Conservation (phyloP, 2,888 invertebrate species). For the Brachyptera putata region DNA sequence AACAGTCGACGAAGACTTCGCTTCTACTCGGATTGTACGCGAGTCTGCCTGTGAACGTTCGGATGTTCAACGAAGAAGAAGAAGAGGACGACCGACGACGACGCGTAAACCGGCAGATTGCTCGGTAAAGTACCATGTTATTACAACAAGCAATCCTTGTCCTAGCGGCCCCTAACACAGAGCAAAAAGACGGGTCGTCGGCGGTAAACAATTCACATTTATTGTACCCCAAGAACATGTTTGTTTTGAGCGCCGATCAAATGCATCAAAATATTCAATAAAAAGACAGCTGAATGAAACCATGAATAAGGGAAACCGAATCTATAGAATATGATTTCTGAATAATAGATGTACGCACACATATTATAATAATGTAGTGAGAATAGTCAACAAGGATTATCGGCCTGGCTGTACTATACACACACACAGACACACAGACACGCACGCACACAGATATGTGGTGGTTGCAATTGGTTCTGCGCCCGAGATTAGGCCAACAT, state of each 20-base stretch:
- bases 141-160: slow-evolving; percentile 25
- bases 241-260: slow-evolving; percentile 9
- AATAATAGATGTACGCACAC: slow-evolving; percentile 21
- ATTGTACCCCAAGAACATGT: not conserved
- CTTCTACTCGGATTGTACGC: not conserved
- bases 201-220: too few species aligned
- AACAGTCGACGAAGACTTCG: too few species aligned
- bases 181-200: too few species aligned
- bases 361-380: slow-evolving; percentile 13
- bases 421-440: too few species aligned
- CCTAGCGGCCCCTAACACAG: not conserved
- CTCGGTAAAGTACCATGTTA: slow-evolving; percentile 25
- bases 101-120: too few species aligned
- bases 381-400: slow-evolving; percentile 14
- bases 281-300: slow-evolving; percentile 17
- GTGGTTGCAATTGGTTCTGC: slow-evolving; percentile 16
- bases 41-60: not conserved
- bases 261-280: slow-evolving; percentile 11
- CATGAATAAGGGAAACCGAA: slow-evolving; percentile 1
- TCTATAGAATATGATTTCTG: slow-evolving; percentile 19
- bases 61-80: not conserved
- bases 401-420: too few species aligned
- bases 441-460: slow-evolving; percentile 2
- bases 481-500: slow-evolving; percentile 2
- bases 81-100: not conserved